These are phyloP conservation scores for Rhabdomys pumilio DNA, from an alignment of 2,797 vertebrate species.

Conservation along the genomic window DNA sequence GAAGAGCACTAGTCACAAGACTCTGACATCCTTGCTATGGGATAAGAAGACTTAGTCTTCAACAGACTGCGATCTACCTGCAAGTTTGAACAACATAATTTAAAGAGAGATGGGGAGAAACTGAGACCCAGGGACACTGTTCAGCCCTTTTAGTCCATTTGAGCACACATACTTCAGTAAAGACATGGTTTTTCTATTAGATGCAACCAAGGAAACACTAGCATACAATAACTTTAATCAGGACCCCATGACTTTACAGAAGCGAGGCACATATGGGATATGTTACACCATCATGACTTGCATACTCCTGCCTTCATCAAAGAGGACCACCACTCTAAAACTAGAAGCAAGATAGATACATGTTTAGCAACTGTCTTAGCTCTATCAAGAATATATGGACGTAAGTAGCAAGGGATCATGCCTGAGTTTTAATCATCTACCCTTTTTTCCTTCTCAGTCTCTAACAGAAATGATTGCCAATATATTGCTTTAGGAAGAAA, in stretches of 20 bases:
- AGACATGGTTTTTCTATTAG: not conserved
- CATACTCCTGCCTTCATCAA: conserved; percentile 6
- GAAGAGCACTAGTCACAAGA: not conserved
- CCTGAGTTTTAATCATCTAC: conserved; percentile 64
- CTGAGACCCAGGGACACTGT: not conserved
- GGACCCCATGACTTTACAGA: not conserved
- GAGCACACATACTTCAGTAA: not conserved
- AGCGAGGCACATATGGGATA: not conserved
- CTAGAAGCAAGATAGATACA: conserved; percentile 28
- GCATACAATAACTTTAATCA: not conserved
- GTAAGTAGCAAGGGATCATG: conserved; percentile 17
- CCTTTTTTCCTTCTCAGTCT: not conserved
- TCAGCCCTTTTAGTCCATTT: not conserved
- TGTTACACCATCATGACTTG: not conserved
- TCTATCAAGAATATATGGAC: conserved; percentile 23
- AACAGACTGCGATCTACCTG: not conserved
- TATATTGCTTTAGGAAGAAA: conserved; percentile 19
- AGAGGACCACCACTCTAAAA: conserved; percentile 7
- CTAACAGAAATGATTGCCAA: conserved; percentile 64
- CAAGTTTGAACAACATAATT: not conserved
- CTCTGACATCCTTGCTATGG: not conserved
- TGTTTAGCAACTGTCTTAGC: conserved; percentile 21
- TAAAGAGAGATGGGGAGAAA: conserved; percentile 20
- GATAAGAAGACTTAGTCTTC: not conserved
- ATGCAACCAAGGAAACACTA: not conserved